Conservation (phyloP, 2,113 vertebrate species). For the Ceuthmochares aereus region DNA sequence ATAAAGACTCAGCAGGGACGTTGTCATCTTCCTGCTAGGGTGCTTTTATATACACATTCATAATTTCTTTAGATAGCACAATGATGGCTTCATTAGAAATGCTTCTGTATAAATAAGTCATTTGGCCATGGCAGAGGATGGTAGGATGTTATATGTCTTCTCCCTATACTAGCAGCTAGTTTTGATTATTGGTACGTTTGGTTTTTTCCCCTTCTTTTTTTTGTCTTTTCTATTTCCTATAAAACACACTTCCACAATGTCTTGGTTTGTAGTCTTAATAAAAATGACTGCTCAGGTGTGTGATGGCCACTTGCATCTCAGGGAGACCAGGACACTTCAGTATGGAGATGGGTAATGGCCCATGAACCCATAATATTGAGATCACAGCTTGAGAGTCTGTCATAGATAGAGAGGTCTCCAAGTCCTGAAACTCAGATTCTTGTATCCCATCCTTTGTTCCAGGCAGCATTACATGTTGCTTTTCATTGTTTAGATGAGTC, state of each 20-base stretch:
- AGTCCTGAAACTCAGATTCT: background rate
- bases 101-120: conserved; percentile 23
- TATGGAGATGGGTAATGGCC: background rate
- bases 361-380: background rate
- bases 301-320: background rate
- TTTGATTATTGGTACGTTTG: background rate
- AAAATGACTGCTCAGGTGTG: background rate
- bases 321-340: background rate
- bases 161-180: background rate
- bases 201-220: background rate
- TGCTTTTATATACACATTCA: conserved; percentile 44
- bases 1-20: conserved; percentile 37
- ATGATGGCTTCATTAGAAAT: conserved; percentile 54
- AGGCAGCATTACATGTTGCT: background rate
- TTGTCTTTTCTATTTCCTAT: background rate
- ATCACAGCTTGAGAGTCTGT: background rate
- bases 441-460: background rate
- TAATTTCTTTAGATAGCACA: conserved; percentile 22
- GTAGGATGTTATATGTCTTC: background rate
- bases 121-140: background rate
- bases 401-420: background rate
- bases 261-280: background rate
- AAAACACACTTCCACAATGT: background rate
- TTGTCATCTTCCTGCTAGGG: conserved; percentile 38
- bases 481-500: background rate